Base-by-base conservation (phyloP, 2,797 vertebrate genomes). In the Balearica regulorum region DNA sequence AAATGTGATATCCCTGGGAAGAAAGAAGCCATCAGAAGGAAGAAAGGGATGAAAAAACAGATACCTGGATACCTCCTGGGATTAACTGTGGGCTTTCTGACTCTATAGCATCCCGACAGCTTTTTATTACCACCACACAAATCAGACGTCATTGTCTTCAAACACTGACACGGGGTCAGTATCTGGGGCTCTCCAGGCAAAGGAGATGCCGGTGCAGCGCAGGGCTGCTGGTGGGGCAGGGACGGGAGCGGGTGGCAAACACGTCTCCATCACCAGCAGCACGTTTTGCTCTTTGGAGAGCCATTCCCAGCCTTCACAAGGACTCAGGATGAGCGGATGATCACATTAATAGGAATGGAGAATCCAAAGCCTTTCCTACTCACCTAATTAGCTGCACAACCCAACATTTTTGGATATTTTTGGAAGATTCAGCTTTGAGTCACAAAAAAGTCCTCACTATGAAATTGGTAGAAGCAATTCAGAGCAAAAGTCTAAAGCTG, bases 21-120 rank as follows among this genome's bases (percentile, higher is more conserved):
- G 84, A 91, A 31, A 70, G 49, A 18, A 91, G 64, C 75, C 41
- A 5, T 4, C 2, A 6, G 53, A n/a, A 35, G n/a, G 72, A 48
- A 61, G 43, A 26, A 35, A 39, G 53, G 51, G 33, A 53, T 46
- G 8, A 33, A 31, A 53, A 46, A 9, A 11, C 54, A 22, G 9
- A 5, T 5, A 41, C 12, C 9, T 0, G 0, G 44, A 0, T 8
- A 22, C 35, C 22, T 48, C 65, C 35, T 0, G 0, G 62, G 58
- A 12, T 24, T 44, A 11, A 18, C 41, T 3, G 0, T 1, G 60
- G 31, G 14, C 16, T 68, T 16, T 35, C 41, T 1, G 0, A 11
- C 58, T 29, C 44, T 14, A 0, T 3, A 68, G 10, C 61, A 16
- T 26, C 78, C 70, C 1, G 0, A 3, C 6, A 21, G 48, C 53